Conservation (phyloP, 2,888 invertebrate species). For the Pyrrhosoma nymphula region DNA sequence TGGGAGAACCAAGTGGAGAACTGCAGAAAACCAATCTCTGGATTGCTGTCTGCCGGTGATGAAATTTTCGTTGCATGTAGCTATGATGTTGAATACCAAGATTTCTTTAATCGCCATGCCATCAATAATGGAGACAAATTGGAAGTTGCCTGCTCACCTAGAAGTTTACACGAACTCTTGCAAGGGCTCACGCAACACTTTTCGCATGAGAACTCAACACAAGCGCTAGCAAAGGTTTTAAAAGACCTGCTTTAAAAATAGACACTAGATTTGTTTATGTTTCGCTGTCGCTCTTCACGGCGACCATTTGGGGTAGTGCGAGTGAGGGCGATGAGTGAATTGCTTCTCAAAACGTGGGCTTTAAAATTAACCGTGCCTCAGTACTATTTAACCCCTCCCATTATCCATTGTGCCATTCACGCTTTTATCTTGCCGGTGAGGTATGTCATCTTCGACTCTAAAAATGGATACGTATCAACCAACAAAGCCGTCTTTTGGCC, state of each 20-base stretch:
- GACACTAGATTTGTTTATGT: conserved; percentile 45
- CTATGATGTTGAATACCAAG: no score
- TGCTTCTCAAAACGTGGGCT: conserved; percentile 8
- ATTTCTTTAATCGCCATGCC: no score
- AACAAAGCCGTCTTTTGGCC: background rate
- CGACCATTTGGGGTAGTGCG: conserved; percentile 50
- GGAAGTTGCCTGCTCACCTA: background rate
- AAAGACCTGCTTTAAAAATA: conserved; percentile 39
- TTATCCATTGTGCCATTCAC: background rate
- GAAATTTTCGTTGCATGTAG: no score
- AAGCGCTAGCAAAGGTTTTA: background rate
- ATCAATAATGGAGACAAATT: no score
- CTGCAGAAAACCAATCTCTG: no score
- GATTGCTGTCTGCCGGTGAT: no score
- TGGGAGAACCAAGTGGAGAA: no score
- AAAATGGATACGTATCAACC: background rate
- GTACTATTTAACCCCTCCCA: background rate
- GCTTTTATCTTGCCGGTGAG: background rate
- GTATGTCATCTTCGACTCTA: conserved; percentile 34
- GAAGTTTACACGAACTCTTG: background rate
- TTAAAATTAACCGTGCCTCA: background rate
- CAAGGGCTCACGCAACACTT: background rate
- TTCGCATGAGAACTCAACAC: background rate
- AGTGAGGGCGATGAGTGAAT: background rate
- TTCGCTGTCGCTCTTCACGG: conserved; percentile 31